phyloP scores from a whole-genome alignment of 23 tunicate genomes.

The Oikopleura dioica region DNA sequence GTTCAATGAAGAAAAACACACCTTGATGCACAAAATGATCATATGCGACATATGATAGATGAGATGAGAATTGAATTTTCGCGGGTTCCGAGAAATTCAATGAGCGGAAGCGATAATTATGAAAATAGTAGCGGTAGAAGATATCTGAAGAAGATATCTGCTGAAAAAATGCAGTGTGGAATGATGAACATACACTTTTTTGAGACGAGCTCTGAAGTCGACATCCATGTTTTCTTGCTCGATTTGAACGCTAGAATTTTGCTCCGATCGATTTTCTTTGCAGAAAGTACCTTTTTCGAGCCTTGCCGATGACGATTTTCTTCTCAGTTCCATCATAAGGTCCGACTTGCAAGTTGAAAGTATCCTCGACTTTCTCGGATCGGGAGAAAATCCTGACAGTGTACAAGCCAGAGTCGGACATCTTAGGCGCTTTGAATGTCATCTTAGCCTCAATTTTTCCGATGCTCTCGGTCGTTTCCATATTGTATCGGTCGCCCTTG shows the following conservation, averaged over 20 bases:
- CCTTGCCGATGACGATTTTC: not conserved
- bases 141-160: too few relatives aligned
- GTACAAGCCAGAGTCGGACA: conserved; percentile 50
- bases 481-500: conserved; percentile 77
- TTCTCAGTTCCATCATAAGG: conserved; percentile 19
- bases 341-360: conserved; percentile 53
- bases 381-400: conserved; percentile 43
- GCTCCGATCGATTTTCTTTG: conserved; percentile 13
- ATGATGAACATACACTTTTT: conserved; percentile 64
- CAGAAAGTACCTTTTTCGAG: too few relatives aligned
- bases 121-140: not conserved
- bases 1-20: too few relatives aligned
- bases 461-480: conserved; percentile 39
- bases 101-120: not conserved
- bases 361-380: conserved; percentile 47
- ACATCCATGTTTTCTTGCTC: conserved; percentile 21
- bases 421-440: conserved; percentile 53
- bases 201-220: conserved; percentile 74
- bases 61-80: too few relatives aligned
- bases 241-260: not conserved
- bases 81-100: too few relatives aligned
- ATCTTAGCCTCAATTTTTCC: conserved; percentile 30
- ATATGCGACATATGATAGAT: too few relatives aligned
- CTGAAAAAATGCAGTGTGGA: too few relatives aligned
- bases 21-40: too few relatives aligned